Evolutionary conservation across 2,797 vertebrate species (phyloP).

Genomic region (Nasua narica): DNA sequence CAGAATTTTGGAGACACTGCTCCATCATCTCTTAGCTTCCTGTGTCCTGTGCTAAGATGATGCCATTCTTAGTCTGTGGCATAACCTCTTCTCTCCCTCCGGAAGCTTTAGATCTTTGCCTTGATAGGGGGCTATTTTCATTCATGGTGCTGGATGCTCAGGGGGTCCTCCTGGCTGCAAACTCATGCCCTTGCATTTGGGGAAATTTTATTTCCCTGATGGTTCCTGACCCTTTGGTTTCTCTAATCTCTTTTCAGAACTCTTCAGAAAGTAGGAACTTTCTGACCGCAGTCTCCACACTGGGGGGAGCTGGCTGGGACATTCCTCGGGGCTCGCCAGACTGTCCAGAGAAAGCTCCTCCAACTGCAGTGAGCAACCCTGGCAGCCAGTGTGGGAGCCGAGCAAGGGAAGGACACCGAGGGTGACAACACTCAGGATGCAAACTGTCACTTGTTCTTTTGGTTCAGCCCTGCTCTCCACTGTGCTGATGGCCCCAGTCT

Average conservation of each 20-base stretch:
- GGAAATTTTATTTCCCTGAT: neutral
- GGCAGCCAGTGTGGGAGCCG: fast-evolving
- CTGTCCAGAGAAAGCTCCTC: neutral
- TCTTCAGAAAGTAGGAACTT: neutral
- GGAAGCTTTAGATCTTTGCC: neutral
- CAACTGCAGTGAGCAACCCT: neutral
- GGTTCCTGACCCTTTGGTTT: neutral
- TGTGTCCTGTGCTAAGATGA: neutral
- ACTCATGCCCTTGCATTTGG: neutral
- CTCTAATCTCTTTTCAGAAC: neutral
- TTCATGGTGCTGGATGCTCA: neutral
- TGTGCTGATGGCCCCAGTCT: neutral
- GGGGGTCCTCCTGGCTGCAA: neutral
- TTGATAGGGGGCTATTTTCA: neutral
- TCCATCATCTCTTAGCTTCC: neutral
- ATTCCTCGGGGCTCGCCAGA: neutral
- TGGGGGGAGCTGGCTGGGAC: neutral
- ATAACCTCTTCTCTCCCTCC: neutral
- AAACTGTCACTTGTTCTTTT: neutral
- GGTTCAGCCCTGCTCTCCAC: neutral
- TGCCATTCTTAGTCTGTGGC: neutral
- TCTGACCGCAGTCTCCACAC: neutral
- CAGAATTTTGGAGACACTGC: neutral
- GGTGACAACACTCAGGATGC: neutral
- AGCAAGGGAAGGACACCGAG: too few species aligned